Evolutionary conservation across 2,113 vertebrate genomes (phyloP).

Genomic region (Dicaeum eximium): DNA sequence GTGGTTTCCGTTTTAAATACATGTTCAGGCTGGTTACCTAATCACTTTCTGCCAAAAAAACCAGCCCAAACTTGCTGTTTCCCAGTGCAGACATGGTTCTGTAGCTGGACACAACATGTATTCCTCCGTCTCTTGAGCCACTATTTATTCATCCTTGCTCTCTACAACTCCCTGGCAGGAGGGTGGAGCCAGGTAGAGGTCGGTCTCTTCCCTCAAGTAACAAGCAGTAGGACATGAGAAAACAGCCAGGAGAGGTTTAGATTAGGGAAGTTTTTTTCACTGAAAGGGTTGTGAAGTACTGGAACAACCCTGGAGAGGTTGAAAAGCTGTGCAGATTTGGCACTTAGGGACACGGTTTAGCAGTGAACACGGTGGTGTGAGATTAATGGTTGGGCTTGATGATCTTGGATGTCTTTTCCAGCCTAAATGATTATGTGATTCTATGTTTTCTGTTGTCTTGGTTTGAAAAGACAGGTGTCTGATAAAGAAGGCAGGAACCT

Average conservation of each 20-base stretch:
- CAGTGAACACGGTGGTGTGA: not conserved
- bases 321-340: not conserved
- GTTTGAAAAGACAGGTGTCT: too few relatives aligned
- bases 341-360: not conserved
- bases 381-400: not conserved
- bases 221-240: not conserved
- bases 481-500: too few relatives aligned
- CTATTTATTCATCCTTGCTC: not conserved
- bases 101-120: not conserved
- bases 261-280: not conserved
- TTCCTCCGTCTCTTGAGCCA: not conserved
- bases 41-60: not conserved
- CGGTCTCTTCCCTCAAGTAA: not conserved
- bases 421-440: not conserved
- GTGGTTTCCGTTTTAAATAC: not conserved
- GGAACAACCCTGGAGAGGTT: not conserved
- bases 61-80: not conserved
- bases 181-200: not conserved
- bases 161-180: not conserved
- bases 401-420: not conserved
- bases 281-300: not conserved
- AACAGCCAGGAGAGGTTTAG: not conserved
- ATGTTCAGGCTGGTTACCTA: not conserved
- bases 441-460: not conserved
- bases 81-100: not conserved